phyloP scores from a whole-genome alignment of 1,140 invertebrate genomes.

The Hesperophylax magnus region DNA sequence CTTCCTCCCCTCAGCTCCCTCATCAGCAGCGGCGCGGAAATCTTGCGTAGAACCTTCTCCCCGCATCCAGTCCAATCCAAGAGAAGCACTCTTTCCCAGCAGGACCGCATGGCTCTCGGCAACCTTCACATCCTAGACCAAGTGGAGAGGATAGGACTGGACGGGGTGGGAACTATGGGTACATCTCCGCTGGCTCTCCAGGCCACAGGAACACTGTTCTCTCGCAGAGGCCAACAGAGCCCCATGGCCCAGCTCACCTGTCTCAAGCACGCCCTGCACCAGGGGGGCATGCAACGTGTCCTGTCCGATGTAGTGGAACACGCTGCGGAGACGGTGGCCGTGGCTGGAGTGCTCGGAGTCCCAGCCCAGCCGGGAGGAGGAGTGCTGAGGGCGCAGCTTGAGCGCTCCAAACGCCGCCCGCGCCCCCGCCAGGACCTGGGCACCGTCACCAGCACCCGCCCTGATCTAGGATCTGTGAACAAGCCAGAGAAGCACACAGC shows the following conservation, averaged over 20 bases:
- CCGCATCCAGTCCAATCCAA: slow-evolving; percentile 62
- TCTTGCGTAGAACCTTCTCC: slow-evolving; percentile 75
- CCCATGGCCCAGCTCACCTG: slow-evolving; percentile 84
- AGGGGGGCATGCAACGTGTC: slow-evolving; percentile 65
- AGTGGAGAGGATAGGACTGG: slow-evolving; percentile 78
- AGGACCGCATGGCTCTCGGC: slow-evolving; percentile 67
- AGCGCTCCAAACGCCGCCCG: slow-evolving; percentile 61
- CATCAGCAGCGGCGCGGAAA: slow-evolving; percentile 81
- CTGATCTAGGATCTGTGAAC: slow-evolving; percentile 52
- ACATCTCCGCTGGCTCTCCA: slow-evolving; percentile 73
- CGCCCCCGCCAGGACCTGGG: slow-evolving; percentile 73
- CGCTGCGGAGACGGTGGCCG: slow-evolving; percentile 58
- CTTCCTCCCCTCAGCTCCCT: slow-evolving; percentile 76
- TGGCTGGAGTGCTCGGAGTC: slow-evolving; percentile 65
- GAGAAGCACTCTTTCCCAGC: slow-evolving; percentile 66
- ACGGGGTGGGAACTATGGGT: slow-evolving; percentile 74
- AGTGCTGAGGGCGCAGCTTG: slow-evolving; percentile 65
- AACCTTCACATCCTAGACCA: slow-evolving; percentile 74
- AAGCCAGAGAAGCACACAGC: slow-evolving; percentile 60
- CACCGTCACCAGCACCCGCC: slow-evolving; percentile 66
- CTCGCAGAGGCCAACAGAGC: slow-evolving; percentile 73
- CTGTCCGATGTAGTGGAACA: slow-evolving; percentile 61
- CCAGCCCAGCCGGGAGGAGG: slow-evolving; percentile 68
- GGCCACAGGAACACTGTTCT: slow-evolving; percentile 72
- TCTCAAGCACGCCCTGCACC: slow-evolving; percentile 72